These are phyloP conservation scores for Protula sp. DNA, from an alignment of 2,888 invertebrate species.

Conservation along the genomic window DNA sequence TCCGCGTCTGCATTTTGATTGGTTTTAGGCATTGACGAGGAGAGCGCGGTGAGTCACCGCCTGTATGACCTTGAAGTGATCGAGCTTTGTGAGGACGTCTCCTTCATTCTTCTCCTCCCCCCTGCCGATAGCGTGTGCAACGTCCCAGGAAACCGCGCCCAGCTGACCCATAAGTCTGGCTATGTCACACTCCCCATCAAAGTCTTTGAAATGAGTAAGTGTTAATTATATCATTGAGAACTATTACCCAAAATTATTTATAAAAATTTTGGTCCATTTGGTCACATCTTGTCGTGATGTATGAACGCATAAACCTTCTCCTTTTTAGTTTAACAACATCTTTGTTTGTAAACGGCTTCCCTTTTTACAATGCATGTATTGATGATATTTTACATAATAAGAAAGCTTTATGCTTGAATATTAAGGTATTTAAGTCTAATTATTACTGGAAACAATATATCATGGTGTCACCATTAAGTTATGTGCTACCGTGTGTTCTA, in stretches of 20 bases:
- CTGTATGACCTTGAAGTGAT: constrained; percentile 90
- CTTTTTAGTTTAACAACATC: too few species aligned
- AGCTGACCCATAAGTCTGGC: constrained; percentile 77
- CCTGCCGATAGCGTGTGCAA: constrained; percentile 89
- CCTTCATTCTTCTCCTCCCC: constrained; percentile 86
- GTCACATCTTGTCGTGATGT: neutral
- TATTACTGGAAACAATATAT: too few species aligned
- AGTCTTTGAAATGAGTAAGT: constrained; percentile 61
- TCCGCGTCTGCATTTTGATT: too few species aligned
- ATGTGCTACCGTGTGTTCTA: too few species aligned
- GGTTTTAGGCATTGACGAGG: constrained; percentile 41
- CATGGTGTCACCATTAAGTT: too few species aligned
- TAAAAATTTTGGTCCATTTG: neutral
- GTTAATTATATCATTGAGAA: constrained; percentile 11
- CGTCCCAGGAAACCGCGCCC: constrained; percentile 70
- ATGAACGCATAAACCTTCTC: too few species aligned
- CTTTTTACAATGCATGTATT: too few species aligned
- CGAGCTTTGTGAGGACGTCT: constrained; percentile 83
- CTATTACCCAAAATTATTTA: constrained; percentile 1
- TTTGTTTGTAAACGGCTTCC: too few species aligned
- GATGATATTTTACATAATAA: too few species aligned
- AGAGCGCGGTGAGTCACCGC: constrained; percentile 54
- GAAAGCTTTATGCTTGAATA: too few species aligned
- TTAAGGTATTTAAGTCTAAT: too few species aligned
- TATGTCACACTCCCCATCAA: constrained; percentile 83